Evolutionary conservation across 1,140 invertebrate genomes (phyloP).

Genomic region (Agraylea sexmaculata): DNA sequence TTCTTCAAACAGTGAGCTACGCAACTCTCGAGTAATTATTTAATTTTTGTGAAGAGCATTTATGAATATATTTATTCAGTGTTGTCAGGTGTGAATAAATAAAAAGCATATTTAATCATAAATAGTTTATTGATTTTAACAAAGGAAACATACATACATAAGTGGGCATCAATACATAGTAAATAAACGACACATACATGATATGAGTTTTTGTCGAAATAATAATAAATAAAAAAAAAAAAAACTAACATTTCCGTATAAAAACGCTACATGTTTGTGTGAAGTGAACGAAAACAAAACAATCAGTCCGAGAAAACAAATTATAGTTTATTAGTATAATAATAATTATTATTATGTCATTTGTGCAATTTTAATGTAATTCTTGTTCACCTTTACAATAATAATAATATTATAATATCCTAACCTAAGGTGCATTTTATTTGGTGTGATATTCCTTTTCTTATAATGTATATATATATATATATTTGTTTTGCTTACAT

Average conservation of each 20-base stretch:
- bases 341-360: background rate
- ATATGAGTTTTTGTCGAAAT: background rate
- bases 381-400: slow-evolving; percentile 3
- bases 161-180: too few species aligned
- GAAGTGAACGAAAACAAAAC: background rate
- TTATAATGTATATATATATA: slow-evolving; percentile 9
- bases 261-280: background rate
- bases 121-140: slow-evolving; percentile 15
- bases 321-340: slow-evolving; percentile 6
- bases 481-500: background rate
- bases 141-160: slow-evolving; percentile 11
- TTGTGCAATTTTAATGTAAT: background rate
- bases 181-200: too few species aligned
- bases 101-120: slow-evolving; percentile 11
- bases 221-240: slow-evolving; percentile 1
- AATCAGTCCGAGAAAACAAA: slow-evolving; percentile 4
- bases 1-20: too few species aligned
- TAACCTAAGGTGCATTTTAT: slow-evolving; percentile 2
- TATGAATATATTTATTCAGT: too few species aligned
- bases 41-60: too few species aligned
- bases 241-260: slow-evolving; percentile 3
- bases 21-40: too few species aligned
- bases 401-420: slow-evolving; percentile 3
- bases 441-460: slow-evolving; percentile 3
- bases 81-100: too few species aligned